Base-by-base conservation (phyloP, 2,113 vertebrate species). In the Corythoichthys haematopterus region DNA sequence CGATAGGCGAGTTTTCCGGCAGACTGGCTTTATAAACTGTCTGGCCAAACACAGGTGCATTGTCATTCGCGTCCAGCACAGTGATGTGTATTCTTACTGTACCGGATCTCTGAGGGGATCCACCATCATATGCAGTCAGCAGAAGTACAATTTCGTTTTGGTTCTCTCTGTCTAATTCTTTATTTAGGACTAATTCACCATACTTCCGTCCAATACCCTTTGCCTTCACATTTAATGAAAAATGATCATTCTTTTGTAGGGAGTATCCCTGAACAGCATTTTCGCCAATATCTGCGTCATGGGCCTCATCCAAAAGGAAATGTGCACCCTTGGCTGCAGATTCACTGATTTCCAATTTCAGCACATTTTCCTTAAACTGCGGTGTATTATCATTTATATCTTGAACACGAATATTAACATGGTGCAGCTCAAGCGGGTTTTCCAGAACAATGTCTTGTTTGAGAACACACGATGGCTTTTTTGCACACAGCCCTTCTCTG, bases 361-460 rank as follows among this genome's bases (percentile, higher is more conserved):
- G 76, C 13, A 50, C 0, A 11, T 33, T 4, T 20, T 55, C 28
- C 11, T 55, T 55, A 15, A 28, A 55, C 52, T 55, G 52, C 3
- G 52, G 52, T 28, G 52, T 28, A 11, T 55, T 55, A 33, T 55
- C 52, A 55, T 55, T 55, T 2, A 55, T 11, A 28, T 55, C 52
- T 11, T 28, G 20, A 13, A 55, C 4, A 10, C 28, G 52, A 11
- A 55, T 55, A 55, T 28, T 55, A 28, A 55, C 11, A 3, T 77
- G 79, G 38, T 89, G 80, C 1, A 93, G 79, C 71, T 92, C 91
- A 45, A 90, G 76, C 15, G 88, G 84, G 20, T 87, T 87, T 53
- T 92, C 89, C 45, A 86, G 36, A 61, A 93, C 72, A 15, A 93
- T 72, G 60, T 94, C 90, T 35, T 88, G 80, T 51, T 86, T 88